Evolutionary conservation across 2,113 vertebrate species (phyloP).

Genomic region (Harpagus bidentatus): DNA sequence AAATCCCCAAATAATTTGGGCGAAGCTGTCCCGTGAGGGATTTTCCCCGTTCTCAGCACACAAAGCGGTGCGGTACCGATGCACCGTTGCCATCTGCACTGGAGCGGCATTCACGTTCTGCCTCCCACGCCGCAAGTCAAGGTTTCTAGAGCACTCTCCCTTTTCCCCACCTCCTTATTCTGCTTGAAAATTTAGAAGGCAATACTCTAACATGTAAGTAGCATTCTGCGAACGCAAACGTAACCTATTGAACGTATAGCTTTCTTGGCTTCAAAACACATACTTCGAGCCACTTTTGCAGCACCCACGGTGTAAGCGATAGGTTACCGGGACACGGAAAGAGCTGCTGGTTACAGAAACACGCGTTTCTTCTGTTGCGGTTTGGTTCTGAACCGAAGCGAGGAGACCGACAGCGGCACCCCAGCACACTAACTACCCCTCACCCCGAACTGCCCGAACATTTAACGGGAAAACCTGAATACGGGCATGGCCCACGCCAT

Average conservation of each 20-base stretch:
- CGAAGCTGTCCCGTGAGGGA: background rate
- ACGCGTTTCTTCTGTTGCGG: fast-evolving
- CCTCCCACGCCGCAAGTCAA: background rate
- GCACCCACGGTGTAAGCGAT: fast-evolving
- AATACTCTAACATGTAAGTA: background rate
- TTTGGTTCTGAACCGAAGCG: background rate
- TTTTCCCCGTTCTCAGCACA: background rate
- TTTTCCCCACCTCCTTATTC: background rate
- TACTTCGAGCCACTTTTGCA: background rate
- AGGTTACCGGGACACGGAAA: background rate
- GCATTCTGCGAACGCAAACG: background rate
- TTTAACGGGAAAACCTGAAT: fast-evolving
- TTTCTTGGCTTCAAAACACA: fast-evolving
- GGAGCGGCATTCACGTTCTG: background rate
- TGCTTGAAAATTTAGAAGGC: background rate
- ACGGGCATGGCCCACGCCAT: fast-evolving
- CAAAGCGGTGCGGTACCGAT: fast-evolving
- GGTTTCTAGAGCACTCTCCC: background rate
- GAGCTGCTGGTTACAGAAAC: background rate
- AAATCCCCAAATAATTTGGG: background rate
- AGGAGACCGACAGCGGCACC: background rate
- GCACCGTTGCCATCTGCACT: fast-evolving
- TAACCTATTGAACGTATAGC: background rate
- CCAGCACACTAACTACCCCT: fast-evolving
- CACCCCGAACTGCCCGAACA: fast-evolving